A percentile compares a stretch with the other conserved stretches of the same genome.
Conservation (phyloP, 2,113 vertebrate genomes). For the Collichthys lucidus region DNA sequence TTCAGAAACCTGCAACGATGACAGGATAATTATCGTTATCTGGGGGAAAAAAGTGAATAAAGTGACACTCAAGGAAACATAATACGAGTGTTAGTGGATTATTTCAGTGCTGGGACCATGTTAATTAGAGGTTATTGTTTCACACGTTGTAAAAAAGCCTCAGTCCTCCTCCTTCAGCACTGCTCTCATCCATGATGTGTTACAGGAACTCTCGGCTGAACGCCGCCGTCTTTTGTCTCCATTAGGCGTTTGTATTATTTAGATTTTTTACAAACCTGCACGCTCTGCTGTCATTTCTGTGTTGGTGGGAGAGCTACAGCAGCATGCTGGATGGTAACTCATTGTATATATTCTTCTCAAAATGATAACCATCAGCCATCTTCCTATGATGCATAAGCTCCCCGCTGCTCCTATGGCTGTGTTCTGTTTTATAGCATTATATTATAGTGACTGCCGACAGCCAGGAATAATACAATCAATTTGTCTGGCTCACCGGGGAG, state of each 20-base stretch:
- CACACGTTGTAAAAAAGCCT: background rate
- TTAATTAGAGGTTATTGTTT: background rate
- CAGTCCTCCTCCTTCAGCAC: background rate
- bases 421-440: slow-evolving; percentile 70
- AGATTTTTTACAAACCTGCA: background rate
- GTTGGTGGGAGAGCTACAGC: background rate
- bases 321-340: slow-evolving; percentile 23
- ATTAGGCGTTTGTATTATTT: slow-evolving; percentile 20
- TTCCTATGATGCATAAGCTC: slow-evolving; percentile 62
- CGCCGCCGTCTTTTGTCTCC: slow-evolving; percentile 16
- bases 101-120: background rate
- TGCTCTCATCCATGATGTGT: background rate
- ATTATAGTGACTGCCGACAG: slow-evolving; percentile 69
- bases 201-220: background rate
- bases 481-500: slow-evolving; percentile 84
- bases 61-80: background rate
- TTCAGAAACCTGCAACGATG: background rate
- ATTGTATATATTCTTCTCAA: slow-evolving; percentile 45
- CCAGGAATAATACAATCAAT: slow-evolving; percentile 81
- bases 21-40: background rate
- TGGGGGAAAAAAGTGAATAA: background rate
- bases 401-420: slow-evolving; percentile 55
- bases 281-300: slow-evolving; percentile 18
- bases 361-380: slow-evolving; percentile 66
- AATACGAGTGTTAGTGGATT: background rate